A percentile compares a stretch with the other conserved stretches of the same genome.
These are phyloP conservation scores for Xenops minutus DNA, from an alignment of 2,797 vertebrate species.

Conservation along the genomic window DNA sequence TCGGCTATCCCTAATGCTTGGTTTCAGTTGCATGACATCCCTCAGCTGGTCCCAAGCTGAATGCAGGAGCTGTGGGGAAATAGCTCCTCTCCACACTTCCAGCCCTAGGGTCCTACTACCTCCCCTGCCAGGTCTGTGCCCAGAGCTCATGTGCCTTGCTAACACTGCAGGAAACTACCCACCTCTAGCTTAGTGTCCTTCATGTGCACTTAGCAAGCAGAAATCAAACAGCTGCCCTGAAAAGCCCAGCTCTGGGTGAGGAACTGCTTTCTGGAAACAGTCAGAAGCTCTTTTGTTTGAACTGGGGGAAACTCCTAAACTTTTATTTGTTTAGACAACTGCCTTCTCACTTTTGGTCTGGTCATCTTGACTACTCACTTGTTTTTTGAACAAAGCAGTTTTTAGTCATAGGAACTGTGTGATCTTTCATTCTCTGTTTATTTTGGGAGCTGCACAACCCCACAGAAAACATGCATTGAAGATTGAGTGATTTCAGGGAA, in stretches of 20 bases:
- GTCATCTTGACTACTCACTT: neutral
- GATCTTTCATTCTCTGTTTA: neutral
- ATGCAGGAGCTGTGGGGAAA: neutral
- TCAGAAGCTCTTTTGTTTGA: neutral
- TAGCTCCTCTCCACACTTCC: neutral
- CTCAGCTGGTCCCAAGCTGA: neutral
- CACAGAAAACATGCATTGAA: neutral
- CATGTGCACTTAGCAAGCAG: neutral
- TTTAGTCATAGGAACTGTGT: neutral
- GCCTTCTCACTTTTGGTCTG: neutral
- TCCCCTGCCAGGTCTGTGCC: neutral
- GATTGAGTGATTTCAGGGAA: neutral
- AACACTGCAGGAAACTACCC: neutral
- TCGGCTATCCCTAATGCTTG: neutral
- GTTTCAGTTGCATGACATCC: neutral
- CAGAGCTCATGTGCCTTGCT: neutral
- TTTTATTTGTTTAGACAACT: neutral
- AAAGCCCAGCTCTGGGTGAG: neutral
- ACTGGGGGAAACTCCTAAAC: rapidly evolving
- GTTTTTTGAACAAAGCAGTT: neutral
- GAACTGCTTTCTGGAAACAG: neutral
- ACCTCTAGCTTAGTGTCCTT: neutral
- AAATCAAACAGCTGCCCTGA: neutral
- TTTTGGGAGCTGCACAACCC: neutral
- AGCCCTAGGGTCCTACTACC: neutral